A percentile compares a stretch with the other conserved stretches of the same genome.
phyloP scores from a whole-genome alignment of 1,140 invertebrate species.

The Papilio polytes region DNA sequence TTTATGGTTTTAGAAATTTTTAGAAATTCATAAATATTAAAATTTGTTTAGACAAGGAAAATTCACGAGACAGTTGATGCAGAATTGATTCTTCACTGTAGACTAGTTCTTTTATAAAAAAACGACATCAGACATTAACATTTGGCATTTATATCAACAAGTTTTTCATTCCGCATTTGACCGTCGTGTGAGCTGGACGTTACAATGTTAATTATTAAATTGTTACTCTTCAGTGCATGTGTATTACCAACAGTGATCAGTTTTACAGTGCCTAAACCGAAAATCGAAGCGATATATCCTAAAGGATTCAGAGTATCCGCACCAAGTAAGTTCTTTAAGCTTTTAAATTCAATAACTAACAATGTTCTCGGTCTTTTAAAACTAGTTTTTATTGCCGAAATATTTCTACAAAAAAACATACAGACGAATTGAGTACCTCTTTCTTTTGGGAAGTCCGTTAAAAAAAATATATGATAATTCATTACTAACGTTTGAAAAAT shows the following conservation, averaged over 20 bases:
- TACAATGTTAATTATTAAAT: conserved; percentile 45
- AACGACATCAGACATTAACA: background rate
- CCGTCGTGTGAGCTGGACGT: conserved; percentile 49
- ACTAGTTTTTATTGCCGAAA: too few relatives aligned
- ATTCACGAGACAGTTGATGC: background rate
- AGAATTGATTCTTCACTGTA: background rate
- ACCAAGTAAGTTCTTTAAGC: conserved; percentile 78
- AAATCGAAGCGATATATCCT: conserved; percentile 85
- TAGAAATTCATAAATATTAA: background rate
- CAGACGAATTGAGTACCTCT: too few relatives aligned
- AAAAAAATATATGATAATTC: too few relatives aligned
- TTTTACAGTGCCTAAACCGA: conserved; percentile 82
- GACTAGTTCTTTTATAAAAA: background rate
- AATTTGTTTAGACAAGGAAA: background rate
- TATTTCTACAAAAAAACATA: too few relatives aligned
- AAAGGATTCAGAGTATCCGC: conserved; percentile 86
- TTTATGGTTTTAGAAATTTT: too few relatives aligned
- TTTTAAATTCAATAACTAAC: background rate
- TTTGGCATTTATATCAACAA: background rate
- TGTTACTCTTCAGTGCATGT: conserved; percentile 46
- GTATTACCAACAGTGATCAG: conserved; percentile 39
- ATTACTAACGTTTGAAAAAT: too few relatives aligned
- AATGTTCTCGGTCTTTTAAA: conserved; percentile 19
- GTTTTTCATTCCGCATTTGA: conserved; percentile 53
- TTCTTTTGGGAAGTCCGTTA: too few relatives aligned